Evolutionary conservation across 1,140 invertebrate genomes (phyloP), one percentile per base, ranked within the genome.

Genomic region (Brachionus paranguensis): DNA sequence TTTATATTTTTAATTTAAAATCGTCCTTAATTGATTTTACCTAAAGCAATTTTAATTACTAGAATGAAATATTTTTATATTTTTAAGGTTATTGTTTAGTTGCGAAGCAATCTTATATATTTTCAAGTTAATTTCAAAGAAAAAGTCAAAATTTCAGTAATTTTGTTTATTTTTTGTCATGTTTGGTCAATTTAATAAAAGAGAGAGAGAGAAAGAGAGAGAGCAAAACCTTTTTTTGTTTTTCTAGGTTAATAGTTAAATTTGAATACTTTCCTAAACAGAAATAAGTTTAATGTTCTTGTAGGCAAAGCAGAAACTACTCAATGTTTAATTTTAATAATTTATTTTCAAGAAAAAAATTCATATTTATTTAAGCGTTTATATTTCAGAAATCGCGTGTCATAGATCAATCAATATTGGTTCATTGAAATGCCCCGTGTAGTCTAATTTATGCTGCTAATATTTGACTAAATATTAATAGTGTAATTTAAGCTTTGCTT

Each of bases 361-460:
- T 60, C 53, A 60, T 60, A 60, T 60, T 60, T 60, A 60, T 60
- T 60, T 60, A 60, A 60, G 53, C 53, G 53, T 60, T 60, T 60
- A 60, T 60, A 60, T 60, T 60, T 60, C 53, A 60, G 53, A 20
- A 60, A 60, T 60, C 53, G 53, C 53, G 53, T 60, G 53, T 60
- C 53, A 60, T 60, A 20, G 8, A 60, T 60, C 53, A 60, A 60
- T 60, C n/a, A 60, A 60, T 60, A 10, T 2, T 60, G 53, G 53
- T 60, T 24, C 20, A 60, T 2, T 60, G 53, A 60, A 24, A 60
- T 20, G n/a, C 53, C 33, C 33, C 33, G 33, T 27, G 53, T 20
- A 60, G 17, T 20, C 17, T 60, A 20, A 24, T 60, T 60, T 60
- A 24, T 60, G 53, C 17, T 60, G 53, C 20, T 20, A 60, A 60